Conservation (phyloP, 2,113 vertebrate species). For the Todiramphus saurophagus region DNA sequence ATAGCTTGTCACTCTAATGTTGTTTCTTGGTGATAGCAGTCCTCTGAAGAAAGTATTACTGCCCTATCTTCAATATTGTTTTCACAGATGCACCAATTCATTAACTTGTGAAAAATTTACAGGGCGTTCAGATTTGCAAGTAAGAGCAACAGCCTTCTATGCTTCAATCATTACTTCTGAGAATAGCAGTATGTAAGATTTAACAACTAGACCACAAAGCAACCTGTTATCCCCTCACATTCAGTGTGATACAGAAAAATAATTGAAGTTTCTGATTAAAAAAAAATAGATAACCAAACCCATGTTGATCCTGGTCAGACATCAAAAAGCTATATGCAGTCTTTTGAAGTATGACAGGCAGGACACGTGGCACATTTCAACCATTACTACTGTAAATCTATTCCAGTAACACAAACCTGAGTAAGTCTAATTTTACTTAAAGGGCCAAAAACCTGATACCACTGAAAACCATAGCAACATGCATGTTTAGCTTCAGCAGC, state of each 20-base stretch:
- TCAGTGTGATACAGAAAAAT: neutral
- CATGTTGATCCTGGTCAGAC: fast-evolving
- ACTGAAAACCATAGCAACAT: neutral
- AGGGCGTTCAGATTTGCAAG: neutral
- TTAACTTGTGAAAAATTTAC: neutral
- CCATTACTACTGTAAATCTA: neutral
- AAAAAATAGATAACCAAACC: neutral
- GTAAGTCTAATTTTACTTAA: neutral
- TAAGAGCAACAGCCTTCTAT: neutral
- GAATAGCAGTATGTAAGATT: neutral
- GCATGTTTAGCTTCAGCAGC: neutral
- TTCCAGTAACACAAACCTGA: neutral
- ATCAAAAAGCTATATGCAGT: neutral
- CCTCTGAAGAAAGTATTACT: neutral
- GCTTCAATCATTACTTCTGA: neutral
- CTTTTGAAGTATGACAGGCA: neutral
- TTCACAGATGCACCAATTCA: neutral
- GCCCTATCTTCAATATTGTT: neutral
- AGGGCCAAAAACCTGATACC: neutral
- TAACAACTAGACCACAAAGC: neutral
- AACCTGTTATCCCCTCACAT: neutral
- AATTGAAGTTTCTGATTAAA: neutral
- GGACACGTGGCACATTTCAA: neutral
- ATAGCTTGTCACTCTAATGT: neutral
- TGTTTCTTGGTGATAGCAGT: neutral